Evolutionary conservation across 2,888 invertebrate species (phyloP).

Genomic region (Drosophila pseudotalamancana): DNA sequence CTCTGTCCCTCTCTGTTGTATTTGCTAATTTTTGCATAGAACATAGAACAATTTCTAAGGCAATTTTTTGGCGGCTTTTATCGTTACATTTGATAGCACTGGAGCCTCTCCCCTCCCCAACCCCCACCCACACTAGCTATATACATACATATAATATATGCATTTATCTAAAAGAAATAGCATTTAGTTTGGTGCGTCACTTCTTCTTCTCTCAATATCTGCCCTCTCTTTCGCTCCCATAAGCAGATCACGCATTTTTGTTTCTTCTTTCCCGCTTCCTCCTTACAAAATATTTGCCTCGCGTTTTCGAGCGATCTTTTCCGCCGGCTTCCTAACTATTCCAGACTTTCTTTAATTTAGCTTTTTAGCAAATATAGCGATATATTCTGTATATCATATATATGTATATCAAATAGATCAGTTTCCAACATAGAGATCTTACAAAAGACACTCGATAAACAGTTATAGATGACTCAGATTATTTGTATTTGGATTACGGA

Average conservation of each 20-base stretch:
- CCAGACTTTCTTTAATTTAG: too few species aligned
- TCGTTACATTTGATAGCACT: neutral
- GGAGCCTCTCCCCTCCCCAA: neutral
- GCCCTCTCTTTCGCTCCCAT: neutral
- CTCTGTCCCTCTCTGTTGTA: slow-evolving; percentile 16
- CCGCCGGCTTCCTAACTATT: too few species aligned
- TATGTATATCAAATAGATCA: too few species aligned
- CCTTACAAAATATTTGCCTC: too few species aligned
- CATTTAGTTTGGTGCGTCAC: neutral
- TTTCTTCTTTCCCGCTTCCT: neutral
- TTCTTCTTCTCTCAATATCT: neutral
- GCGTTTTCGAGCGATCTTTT: too few species aligned
- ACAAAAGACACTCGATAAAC: too few species aligned
- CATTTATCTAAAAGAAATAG: neutral
- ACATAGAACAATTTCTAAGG: slow-evolving; percentile 8
- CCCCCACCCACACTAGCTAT: neutral
- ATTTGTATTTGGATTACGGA: too few species aligned
- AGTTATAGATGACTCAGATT: too few species aligned
- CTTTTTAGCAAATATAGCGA: too few species aligned
- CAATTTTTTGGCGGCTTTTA: slow-evolving; percentile 21
- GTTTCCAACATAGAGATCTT: too few species aligned
- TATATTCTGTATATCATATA: too few species aligned
- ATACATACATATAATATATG: neutral
- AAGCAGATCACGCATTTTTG: slow-evolving; percentile 6
- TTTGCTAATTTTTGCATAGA: slow-evolving; percentile 23